These are phyloP conservation scores for Agrilus biguttatus DNA, from an alignment of 2,888 invertebrate species.

Conservation along the genomic window DNA sequence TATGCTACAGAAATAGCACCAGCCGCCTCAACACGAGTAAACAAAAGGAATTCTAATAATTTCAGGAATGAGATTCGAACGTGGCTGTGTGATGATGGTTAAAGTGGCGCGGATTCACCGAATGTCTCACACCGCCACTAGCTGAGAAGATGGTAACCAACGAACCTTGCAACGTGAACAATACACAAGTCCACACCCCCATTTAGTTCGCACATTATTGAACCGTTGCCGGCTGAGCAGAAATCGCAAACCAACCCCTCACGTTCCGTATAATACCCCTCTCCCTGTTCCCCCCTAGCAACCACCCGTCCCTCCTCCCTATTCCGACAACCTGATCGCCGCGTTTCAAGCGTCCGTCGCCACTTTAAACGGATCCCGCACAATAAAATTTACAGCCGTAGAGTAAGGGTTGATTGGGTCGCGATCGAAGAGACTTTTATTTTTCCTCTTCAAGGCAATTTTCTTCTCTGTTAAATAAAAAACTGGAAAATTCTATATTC, in stretches of 20 bases:
- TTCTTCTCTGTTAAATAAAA: not conserved
- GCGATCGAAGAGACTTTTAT: constrained; percentile 1
- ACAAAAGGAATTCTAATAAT: too few species aligned
- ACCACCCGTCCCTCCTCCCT: not conserved
- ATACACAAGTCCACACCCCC: constrained; percentile 30
- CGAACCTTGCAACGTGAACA: constrained; percentile 34
- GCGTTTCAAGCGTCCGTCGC: constrained; percentile 10
- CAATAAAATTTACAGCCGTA: constrained; percentile 25
- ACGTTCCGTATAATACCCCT: constrained; percentile 19
- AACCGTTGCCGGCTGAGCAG: constrained; percentile 40
- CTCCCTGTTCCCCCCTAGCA: constrained; percentile 13
- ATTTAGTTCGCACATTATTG: constrained; percentile 47
- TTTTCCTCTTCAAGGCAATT: not conserved
- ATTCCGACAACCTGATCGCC: not conserved
- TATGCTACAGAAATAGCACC: too few species aligned
- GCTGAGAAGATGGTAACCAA: constrained; percentile 25
- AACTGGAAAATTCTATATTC: not conserved
- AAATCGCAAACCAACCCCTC: constrained; percentile 39
- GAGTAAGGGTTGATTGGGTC: constrained; percentile 6
- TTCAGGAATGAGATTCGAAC: too few species aligned
- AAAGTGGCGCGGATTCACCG: too few species aligned
- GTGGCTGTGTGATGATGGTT: too few species aligned
- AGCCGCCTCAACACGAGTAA: too few species aligned
- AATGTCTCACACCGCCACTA: too few species aligned
- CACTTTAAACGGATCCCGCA: constrained; percentile 32